phyloP scores from a whole-genome alignment of 1,140 invertebrate genomes.

The Eumeta japonica region DNA sequence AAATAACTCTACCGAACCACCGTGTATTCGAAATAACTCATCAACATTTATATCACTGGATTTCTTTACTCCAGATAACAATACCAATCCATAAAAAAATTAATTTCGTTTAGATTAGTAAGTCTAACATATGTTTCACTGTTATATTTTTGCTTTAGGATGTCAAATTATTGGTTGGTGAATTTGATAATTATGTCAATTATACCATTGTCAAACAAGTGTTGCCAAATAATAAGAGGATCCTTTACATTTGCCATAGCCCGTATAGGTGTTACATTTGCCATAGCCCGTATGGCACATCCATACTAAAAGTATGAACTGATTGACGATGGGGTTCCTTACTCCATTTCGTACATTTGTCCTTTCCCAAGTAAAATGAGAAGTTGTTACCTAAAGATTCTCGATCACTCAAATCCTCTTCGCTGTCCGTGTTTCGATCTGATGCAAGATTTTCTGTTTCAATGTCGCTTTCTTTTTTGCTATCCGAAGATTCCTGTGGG shows the following conservation, averaged over 20 bases:
- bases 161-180: neutral
- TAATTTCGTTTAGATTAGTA: neutral
- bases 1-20: neutral
- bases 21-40: neutral
- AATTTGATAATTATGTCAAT: neutral
- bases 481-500: no score
- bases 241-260: neutral
- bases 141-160: neutral
- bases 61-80: neutral
- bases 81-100: neutral
- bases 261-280: neutral
- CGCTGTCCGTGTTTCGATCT: no score
- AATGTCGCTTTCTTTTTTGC: neutral
- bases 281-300: no score
- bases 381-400: slow-evolving; percentile 1
- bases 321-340: neutral
- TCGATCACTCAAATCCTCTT: no score
- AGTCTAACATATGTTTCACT: neutral
- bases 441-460: neutral
- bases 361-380: neutral
- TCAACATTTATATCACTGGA: neutral
- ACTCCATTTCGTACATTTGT: neutral
- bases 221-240: neutral
- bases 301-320: neutral
- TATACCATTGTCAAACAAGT: slow-evolving; percentile 1